Evolutionary conservation across 1,140 invertebrate species (phyloP), one percentile per base, ranked within the genome.

Genomic region (Lycorma delicatula): DNA sequence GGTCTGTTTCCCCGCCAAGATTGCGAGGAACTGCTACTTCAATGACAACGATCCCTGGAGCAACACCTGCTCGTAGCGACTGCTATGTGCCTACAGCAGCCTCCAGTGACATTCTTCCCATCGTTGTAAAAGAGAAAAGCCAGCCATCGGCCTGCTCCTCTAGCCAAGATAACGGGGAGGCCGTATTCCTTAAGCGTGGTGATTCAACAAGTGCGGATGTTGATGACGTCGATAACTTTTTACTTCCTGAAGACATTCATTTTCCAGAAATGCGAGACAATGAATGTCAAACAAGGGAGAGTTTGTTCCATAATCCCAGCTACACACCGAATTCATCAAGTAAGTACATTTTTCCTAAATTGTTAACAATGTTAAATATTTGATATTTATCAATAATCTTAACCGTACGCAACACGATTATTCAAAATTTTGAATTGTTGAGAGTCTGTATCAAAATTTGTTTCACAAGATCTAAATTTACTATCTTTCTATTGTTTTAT

Each of bases 241-340:
- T 44, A 44, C 13, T 44, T 16, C 41, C 41, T 9, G 41, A 44
- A 5, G 41, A 44, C 23, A 16, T 44, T 18, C 46, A 13, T 3
- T 69, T 71, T 7, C 77, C 81, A 13, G 84, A 88, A 64, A 89
- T 85, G 71, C 79, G 83, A 56, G 87, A 89, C 66, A 86, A 79
- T 52, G 84, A 83, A 2, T 89, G 86, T 66, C 87, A 91, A 67
- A 90, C 87, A 0, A 75, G 85, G 31, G 86, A 89, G 65, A 87
- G 84, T 64, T 71, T 89, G 2, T 86, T 87, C 65, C 79, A 84
- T 34, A 70, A 68, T 62, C 64, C 57, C 57, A 51, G 56, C 27
- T 57, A 50, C 56, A 57, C 56, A 2, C 56, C 56, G n/a, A 57
- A 57, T 36, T 38, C 46, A 18, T 57, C 56, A 7, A 46, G 56